Conservation (phyloP, 2,888 invertebrate genomes). For the Lasioglossum figueresi region DNA sequence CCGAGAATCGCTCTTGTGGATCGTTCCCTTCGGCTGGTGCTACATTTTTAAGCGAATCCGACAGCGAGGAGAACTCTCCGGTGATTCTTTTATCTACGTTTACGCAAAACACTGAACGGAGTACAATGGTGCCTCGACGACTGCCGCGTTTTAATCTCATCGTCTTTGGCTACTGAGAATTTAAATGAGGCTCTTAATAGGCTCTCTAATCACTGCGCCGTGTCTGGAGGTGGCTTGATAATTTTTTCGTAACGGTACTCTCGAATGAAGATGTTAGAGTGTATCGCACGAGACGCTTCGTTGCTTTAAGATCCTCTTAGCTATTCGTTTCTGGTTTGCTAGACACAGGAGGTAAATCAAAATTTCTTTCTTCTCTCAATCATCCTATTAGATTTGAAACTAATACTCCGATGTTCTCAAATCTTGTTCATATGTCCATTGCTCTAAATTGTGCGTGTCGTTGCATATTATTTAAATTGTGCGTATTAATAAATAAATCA, state of each 20-base stretch:
- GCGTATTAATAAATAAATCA: no score
- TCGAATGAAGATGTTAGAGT: background rate
- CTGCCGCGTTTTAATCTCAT: background rate
- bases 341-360: no score
- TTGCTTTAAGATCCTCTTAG: background rate
- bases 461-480: no score
- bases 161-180: background rate
- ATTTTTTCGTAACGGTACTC: background rate
- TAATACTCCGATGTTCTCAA: no score
- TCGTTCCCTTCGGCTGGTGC: background rate
- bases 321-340: no score
- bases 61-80: slow-evolving; percentile 35
- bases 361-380: no score
- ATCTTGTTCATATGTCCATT: no score
- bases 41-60: background rate
- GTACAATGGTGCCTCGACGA: background rate
- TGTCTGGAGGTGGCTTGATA: background rate
- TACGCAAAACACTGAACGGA: background rate
- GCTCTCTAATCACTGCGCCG: background rate
- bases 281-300: background rate
- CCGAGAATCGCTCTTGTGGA: background rate
- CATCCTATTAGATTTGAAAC: no score
- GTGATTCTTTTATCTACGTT: slow-evolving; percentile 26
- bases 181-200: background rate
- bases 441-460: no score